These are phyloP conservation scores for Lycodopsis pacificus DNA, from an alignment of 2,797 vertebrate species.

Conservation along the genomic window DNA sequence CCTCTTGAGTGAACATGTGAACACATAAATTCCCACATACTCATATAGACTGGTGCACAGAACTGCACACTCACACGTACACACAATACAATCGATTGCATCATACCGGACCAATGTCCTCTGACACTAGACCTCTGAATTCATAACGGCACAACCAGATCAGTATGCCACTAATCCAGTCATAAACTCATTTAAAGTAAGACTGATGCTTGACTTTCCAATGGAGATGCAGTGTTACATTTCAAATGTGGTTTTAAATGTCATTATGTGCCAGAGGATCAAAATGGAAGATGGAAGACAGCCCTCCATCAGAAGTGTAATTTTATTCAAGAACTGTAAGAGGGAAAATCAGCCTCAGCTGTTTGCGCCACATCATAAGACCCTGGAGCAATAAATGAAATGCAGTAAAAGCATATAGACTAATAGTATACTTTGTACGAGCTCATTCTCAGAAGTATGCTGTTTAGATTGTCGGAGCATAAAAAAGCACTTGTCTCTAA, in stretches of 20 bases:
- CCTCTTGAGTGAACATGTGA: slow-evolving; percentile 63
- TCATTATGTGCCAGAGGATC: slow-evolving; percentile 60
- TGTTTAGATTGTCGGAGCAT: not conserved
- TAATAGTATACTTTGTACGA: not conserved
- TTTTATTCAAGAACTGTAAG: slow-evolving; percentile 50
- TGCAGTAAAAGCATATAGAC: slow-evolving; percentile 14
- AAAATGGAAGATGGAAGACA: slow-evolving; percentile 61
- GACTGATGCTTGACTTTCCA: slow-evolving; percentile 59
- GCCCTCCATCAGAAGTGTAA: slow-evolving; percentile 32
- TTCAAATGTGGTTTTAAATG: slow-evolving; percentile 67
- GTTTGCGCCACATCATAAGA: slow-evolving; percentile 33
- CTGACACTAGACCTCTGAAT: slow-evolving; percentile 25
- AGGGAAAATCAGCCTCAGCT: slow-evolving; percentile 28
- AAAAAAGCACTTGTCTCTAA: not conserved
- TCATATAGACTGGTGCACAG: slow-evolving; percentile 14
- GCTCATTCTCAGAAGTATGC: not conserved
- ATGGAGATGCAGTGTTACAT: slow-evolving; percentile 50
- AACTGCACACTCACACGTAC: not conserved
- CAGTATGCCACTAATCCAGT: slow-evolving; percentile 24
- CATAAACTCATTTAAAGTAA: slow-evolving; percentile 55
- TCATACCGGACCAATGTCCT: slow-evolving; percentile 30
- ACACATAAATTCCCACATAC: slow-evolving; percentile 15
- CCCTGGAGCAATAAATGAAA: slow-evolving; percentile 24
- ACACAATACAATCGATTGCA: not conserved
- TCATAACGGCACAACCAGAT: slow-evolving; percentile 23